Percentiles rank a stretch among this genome's conserved stretches.
These are phyloP conservation scores for Dipus sagitta DNA, from an alignment of 2,797 vertebrate species.

Conservation along the genomic window DNA sequence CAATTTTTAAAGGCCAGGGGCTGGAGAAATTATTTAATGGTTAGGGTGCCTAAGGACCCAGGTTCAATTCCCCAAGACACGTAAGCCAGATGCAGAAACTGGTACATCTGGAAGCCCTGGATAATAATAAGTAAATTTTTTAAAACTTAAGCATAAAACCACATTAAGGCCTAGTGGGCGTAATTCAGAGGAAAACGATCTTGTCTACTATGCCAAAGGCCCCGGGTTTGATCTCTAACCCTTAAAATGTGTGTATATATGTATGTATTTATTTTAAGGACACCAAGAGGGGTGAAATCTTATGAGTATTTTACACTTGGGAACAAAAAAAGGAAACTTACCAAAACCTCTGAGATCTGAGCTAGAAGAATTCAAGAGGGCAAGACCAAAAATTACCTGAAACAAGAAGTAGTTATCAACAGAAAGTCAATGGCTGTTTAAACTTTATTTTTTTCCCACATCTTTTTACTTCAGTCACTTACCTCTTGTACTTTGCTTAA, in stretches of 20 bases:
- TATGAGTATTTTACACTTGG: neutral
- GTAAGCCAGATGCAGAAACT: too few relatives aligned
- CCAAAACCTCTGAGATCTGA: conserved; percentile 97
- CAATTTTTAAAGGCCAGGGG: too few relatives aligned
- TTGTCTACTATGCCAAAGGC: neutral
- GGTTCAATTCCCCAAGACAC: too few relatives aligned
- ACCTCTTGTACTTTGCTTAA: conserved; percentile 99
- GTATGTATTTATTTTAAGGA: neutral
- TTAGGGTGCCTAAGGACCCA: too few relatives aligned
- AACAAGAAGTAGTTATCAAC: conserved; percentile 69
- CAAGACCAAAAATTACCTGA: conserved; percentile 99
- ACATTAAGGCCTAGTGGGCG: neutral
- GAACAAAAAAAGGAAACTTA: conserved; percentile 86
- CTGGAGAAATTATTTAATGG: too few relatives aligned
- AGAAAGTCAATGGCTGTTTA: neutral
- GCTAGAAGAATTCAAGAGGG: conserved; percentile 97
- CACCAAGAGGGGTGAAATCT: neutral
- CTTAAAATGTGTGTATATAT: too few relatives aligned
- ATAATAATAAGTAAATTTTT: too few relatives aligned
- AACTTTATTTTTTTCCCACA: neutral
- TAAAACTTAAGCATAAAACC: too few relatives aligned
- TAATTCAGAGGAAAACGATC: neutral
- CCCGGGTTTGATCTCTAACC: neutral
- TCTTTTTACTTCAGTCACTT: conserved; percentile 76
- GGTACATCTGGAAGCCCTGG: too few relatives aligned